Evolutionary conservation across 2,113 vertebrate species (phyloP), one percentile per base, ranked within the genome.

Genomic region (Pachypanchax playfairii): DNA sequence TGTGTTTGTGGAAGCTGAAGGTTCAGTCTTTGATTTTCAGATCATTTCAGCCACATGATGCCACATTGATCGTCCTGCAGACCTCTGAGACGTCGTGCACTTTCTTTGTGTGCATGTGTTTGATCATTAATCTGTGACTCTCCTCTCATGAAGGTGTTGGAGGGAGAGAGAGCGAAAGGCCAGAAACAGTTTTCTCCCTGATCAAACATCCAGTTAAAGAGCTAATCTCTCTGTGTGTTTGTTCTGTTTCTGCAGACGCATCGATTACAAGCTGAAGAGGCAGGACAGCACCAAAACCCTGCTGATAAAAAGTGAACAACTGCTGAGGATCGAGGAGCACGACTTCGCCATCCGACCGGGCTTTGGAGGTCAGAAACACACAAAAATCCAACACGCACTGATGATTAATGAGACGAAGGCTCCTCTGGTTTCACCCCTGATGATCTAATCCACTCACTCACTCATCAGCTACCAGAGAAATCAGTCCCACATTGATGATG

Each of bases 271-370:
- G 79, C 90, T 92, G 84, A 93, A 89, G 85, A 93, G 92, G 75
- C 85, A 91, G 50, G 94, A 97, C 88, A 94, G 89, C 85, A 96
- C 95, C 0, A 96, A 96, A 85, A 85, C 93, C 0, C 83, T 90
- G 47, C 88, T 94, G 17, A 89, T 93, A 43, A 96, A 94, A 81
- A 92, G 89, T 1, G 90, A 96, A 64, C 94, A 95, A 69, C 90
- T 97, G 58, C 92, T 98, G 49, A 93, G 86, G 28, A 95, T 96
- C 49, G 91, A 98, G 53, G 94, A 95, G 29, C 94, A 96, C 4
- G 94, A 97, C 83, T 98, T 98, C 74, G 93, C 94, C 22, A 89
- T 95, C 85, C 94, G 96, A 79, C 94, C 94, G 41, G 94, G 95
- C 73, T 97, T 97, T 63, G 96, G 94, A 94, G 93, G 95, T 96